A percentile compares a stretch with the other conserved stretches of the same genome.
These are phyloP conservation scores for Oscheius sp. DNA, from an alignment of 2,888 invertebrate species.

Conservation along the genomic window DNA sequence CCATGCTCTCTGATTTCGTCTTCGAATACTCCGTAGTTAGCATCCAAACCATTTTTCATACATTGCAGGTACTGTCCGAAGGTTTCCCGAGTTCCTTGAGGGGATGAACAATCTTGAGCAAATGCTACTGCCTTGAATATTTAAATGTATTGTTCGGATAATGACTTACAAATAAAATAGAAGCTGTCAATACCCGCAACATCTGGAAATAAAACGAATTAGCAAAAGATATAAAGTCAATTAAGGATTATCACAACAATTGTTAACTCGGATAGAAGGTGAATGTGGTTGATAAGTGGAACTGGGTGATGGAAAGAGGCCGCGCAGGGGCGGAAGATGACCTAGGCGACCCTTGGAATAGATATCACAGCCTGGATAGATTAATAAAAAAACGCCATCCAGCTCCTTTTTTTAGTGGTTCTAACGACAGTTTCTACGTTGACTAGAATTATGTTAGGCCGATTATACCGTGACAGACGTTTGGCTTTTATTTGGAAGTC, in stretches of 20 bases:
- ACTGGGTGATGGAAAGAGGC: slow-evolving; percentile 21
- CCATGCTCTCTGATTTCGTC: slow-evolving; percentile 65
- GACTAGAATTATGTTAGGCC: neutral
- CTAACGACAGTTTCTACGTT: too few species aligned
- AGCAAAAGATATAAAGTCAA: neutral
- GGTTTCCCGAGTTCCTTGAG: slow-evolving; percentile 48
- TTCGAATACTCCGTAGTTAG: slow-evolving; percentile 65
- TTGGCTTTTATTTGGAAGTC: neutral
- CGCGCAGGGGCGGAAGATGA: slow-evolving; percentile 29
- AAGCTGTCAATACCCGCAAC: slow-evolving; percentile 18
- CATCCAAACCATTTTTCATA: slow-evolving; percentile 64
- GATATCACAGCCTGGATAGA: slow-evolving; percentile 11
- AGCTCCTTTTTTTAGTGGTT: neutral
- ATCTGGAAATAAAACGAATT: slow-evolving; percentile 19
- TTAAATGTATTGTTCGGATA: neutral
- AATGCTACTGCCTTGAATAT: slow-evolving; percentile 35
- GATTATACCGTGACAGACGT: slow-evolving; percentile 4
- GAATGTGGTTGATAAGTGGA: slow-evolving; percentile 28
- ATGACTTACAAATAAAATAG: slow-evolving; percentile 7
- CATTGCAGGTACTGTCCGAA: slow-evolving; percentile 66
- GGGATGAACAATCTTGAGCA: slow-evolving; percentile 55
- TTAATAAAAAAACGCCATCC: neutral
- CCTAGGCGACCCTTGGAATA: slow-evolving; percentile 7
- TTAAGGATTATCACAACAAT: neutral
- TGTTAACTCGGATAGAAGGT: slow-evolving; percentile 18